Base-by-base conservation (phyloP, 2,888 invertebrate species). In the Yponomeuta evonymella region DNA sequence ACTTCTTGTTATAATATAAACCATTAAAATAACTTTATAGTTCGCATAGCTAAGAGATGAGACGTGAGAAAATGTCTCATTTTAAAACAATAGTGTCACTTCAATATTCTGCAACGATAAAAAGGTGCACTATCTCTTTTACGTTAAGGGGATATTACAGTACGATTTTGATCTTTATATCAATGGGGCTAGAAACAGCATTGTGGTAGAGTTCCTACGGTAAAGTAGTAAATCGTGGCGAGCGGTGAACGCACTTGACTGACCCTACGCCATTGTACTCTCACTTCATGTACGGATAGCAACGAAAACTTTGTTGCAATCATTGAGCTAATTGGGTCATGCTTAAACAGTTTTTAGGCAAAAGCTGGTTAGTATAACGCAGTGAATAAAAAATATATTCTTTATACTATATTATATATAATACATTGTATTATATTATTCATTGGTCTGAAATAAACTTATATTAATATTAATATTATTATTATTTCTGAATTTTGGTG, bases 221-320 rank as follows among this genome's bases (percentile, higher is more conserved):
- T 70, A 68, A 36, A 72, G 75, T 78, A 85, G 87, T 87, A 88
- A 86, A 79, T 82, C 86, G 88, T 88, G 78, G 71, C 70, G 74
- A 74, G 78, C 88, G 90, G 90, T 91, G 90, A 91, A 91, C 81
- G 91, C 82, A 89, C 91, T 85, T 78, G 72, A 78, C 82, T 90
- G 90, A 90, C 90, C 91, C 88, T 85, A 83, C 81, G 76, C 83
- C 83, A 89, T 89, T 89, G 88, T 89, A 78, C 81, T 83, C 76
- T 79, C 75, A 73, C 73, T 74, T 72, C 73, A 70, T 58, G 84
- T 83, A 88, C 75, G 73, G 86, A 75, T 74, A 74, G 79, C 81
- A 85, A 76, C 79, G 73, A 71, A 71, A 71, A 10, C 51, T 23
- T 65, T 67, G 30, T 43, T 48, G 51, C 15, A 58, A 43, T 43